Base-by-base conservation (phyloP, 1,140 invertebrate species). In the Glomeris maerens region DNA sequence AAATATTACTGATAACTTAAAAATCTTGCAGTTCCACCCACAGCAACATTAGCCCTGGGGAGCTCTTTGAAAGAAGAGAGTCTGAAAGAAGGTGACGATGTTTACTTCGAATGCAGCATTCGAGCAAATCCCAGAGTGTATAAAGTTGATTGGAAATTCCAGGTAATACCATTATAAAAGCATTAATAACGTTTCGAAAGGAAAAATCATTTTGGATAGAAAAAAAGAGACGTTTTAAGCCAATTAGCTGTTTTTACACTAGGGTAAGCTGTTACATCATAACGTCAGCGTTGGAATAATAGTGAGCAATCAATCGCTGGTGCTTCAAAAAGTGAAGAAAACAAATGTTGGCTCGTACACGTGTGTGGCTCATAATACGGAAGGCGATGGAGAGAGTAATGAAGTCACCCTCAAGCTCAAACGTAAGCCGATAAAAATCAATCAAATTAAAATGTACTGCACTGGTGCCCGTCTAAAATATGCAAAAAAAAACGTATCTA, bases 41-140 rank as follows among this genome's bases (percentile, higher is more conserved):
- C 85, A 52, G 81, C 85, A 14, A 78, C 74, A 26, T 64, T 88
- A 58, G 79, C 82, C 57, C 69, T 88, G 29, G 84, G 84, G 5
- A 83, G 81, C 47, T 86, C 80, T 54, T 68, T 86, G 27, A 82
- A 87, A 60, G 78, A 80, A 14, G 78, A 76, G 42, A 73, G 74
- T 54, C 81, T 89, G 49, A 74, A 80, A 40, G 85, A 89, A 66
- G 84, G 84, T 10, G 82, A 83, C 41, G 86, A 90, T 67, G 85
- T 91, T 39, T 90, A 89, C 66, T 84, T 91, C 59, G 86, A 90
- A 66, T 90, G 86, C 67, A 83, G 81, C 62, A 86, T 91, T 54
- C 82, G 81, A 64, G 81, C 85, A 5, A 89, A 88, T 69, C 86
- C 87, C 0, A 82, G 80, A 60, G 77, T 77, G 13, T 81, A 83